Evolutionary conservation across 1,140 invertebrate genomes (phyloP).

Genomic region (Physella acuta): DNA sequence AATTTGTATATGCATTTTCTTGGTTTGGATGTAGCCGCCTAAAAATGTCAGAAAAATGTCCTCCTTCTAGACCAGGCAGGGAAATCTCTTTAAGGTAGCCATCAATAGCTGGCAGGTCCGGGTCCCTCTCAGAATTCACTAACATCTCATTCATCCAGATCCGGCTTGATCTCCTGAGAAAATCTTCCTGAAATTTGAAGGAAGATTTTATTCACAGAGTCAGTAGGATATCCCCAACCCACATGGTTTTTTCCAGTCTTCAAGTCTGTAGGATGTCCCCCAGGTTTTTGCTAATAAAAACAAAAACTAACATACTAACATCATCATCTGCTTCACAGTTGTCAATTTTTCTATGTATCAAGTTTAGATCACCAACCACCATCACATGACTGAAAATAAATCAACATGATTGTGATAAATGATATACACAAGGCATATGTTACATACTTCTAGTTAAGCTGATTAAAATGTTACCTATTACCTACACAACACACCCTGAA

Average conservation of each 20-base stretch:
- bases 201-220: background rate
- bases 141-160: slow-evolving; percentile 59
- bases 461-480: no score
- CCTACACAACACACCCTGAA: no score
- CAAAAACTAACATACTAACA: slow-evolving; percentile 40
- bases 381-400: slow-evolving; percentile 61
- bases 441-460: no score
- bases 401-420: no score
- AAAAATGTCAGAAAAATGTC: slow-evolving; percentile 63
- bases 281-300: no score
- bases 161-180: slow-evolving; percentile 49
- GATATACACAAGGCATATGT: no score
- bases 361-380: slow-evolving; percentile 66
- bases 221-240: no score
- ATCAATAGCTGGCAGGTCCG: slow-evolving; percentile 32
- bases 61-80: slow-evolving; percentile 37
- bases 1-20: slow-evolving; percentile 64
- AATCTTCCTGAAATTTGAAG: slow-evolving; percentile 45
- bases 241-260: no score
- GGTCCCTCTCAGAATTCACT: slow-evolving; percentile 36
- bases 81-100: slow-evolving; percentile 29
- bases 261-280: no score
- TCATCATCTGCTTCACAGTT: slow-evolving; percentile 61
- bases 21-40: slow-evolving; percentile 62
- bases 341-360: slow-evolving; percentile 62